Evolutionary conservation across 2,888 invertebrate species (phyloP).

Genomic region (Rhodophaea formosa): DNA sequence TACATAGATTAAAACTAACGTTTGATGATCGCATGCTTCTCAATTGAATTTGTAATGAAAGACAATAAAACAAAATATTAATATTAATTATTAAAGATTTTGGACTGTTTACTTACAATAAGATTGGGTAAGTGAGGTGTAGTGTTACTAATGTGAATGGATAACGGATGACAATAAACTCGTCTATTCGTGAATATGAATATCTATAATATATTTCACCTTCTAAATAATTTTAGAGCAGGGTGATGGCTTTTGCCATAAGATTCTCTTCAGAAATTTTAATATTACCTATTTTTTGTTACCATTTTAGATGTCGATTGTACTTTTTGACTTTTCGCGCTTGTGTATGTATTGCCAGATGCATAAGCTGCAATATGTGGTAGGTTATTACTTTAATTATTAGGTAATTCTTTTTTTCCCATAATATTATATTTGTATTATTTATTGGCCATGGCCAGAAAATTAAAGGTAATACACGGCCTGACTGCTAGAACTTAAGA

Average conservation of each 20-base stretch:
- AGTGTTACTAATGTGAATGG: conserved; percentile 25
- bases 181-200: conserved; percentile 33
- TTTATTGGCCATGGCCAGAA: too few relatives aligned
- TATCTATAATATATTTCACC: conserved; percentile 22
- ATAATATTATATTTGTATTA: too few relatives aligned
- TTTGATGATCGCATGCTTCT: conserved; percentile 32
- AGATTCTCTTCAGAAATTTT: conserved; percentile 8
- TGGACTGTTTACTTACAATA: conserved; percentile 44
- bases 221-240: conserved; percentile 31
- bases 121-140: conserved; percentile 14
- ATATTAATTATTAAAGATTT: conserved; percentile 34
- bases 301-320: conserved; percentile 10
- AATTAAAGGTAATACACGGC: too few relatives aligned
- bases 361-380: background rate
- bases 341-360: background rate
- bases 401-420: too few relatives aligned
- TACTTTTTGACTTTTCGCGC: background rate
- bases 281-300: background rate
- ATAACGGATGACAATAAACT: conserved; percentile 45
- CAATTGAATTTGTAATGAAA: conserved; percentile 33
- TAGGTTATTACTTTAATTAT: too few relatives aligned
- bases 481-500: too few relatives aligned
- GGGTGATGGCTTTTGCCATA: conserved; percentile 31
- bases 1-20: conserved; percentile 22
- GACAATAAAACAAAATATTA: conserved; percentile 28